phyloP scores from a whole-genome alignment of 2,113 vertebrate genomes.

The Microcebus lehilahytsara region DNA sequence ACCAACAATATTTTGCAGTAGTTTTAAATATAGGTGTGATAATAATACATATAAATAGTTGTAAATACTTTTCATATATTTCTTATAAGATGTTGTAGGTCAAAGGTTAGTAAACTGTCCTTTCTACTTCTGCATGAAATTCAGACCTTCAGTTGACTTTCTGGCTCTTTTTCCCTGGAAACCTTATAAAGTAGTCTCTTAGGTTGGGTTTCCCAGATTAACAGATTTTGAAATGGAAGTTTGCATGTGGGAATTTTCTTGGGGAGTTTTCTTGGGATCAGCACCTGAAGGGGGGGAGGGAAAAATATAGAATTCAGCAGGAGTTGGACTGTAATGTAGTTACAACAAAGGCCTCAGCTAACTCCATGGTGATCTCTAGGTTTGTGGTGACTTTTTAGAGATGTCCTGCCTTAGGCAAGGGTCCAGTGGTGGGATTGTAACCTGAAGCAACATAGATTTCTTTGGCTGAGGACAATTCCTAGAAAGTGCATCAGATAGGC shows the following conservation, averaged over 20 bases:
- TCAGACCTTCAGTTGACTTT: neutral
- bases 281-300: neutral
- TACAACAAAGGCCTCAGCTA: neutral
- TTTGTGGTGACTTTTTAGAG: neutral
- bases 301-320: neutral
- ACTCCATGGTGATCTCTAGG: neutral
- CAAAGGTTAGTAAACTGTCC: neutral
- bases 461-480: neutral
- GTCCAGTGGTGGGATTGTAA: neutral
- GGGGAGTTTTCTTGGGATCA: neutral
- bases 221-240: slow-evolving; percentile 16
- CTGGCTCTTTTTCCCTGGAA: neutral
- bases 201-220: neutral
- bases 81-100: neutral
- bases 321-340: neutral
- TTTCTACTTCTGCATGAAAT: slow-evolving; percentile 26
- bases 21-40: slow-evolving; percentile 9
- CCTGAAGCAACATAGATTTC: neutral
- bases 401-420: neutral
- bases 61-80: neutral
- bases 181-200: neutral
- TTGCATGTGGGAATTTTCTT: neutral
- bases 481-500: neutral
- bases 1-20: neutral
- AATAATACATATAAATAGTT: neutral